These are phyloP conservation scores for Didymodactylos carnosus DNA, from an alignment of 2,888 invertebrate genomes.

Conservation along the genomic window DNA sequence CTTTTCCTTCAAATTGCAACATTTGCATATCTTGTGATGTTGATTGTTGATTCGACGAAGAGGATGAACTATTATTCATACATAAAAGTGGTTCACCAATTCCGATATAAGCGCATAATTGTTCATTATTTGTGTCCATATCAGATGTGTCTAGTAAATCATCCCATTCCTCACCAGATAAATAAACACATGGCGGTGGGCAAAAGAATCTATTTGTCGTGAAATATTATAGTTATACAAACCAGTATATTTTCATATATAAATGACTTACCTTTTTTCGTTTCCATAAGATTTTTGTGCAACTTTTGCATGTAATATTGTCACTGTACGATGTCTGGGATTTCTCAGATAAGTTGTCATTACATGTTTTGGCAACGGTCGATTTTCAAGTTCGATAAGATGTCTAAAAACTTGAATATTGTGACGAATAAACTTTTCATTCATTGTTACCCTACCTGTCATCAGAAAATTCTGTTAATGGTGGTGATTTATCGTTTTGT, in stretches of 20 bases:
- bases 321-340: constrained; percentile 51
- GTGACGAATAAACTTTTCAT: too few relatives aligned
- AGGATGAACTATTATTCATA: constrained; percentile 44
- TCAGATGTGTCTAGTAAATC: too few relatives aligned
- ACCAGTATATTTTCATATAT: neutral
- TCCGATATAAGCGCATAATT: constrained; percentile 95
- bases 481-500: too few relatives aligned
- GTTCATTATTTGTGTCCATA: constrained; percentile 17
- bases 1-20: constrained; percentile 5
- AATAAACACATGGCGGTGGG: constrained; percentile 93
- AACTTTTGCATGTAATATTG: constrained; percentile 94
- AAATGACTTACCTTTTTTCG: constrained; percentile 57
- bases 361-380: constrained; percentile 54
- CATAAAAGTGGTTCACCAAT: constrained; percentile 87
- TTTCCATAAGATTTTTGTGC: constrained; percentile 99
- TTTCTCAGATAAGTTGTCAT: constrained; percentile 90
- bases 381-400: neutral
- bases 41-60: neutral
- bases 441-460: too few relatives aligned
- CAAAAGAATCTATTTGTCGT: constrained; percentile 93
- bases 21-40: constrained; percentile 10
- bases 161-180: constrained; percentile 97
- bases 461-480: too few relatives aligned
- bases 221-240: too few relatives aligned
- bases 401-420: too few relatives aligned